These are phyloP conservation scores for Lutraria rhynchaena DNA, from an alignment of 1,140 invertebrate species.

Conservation along the genomic window DNA sequence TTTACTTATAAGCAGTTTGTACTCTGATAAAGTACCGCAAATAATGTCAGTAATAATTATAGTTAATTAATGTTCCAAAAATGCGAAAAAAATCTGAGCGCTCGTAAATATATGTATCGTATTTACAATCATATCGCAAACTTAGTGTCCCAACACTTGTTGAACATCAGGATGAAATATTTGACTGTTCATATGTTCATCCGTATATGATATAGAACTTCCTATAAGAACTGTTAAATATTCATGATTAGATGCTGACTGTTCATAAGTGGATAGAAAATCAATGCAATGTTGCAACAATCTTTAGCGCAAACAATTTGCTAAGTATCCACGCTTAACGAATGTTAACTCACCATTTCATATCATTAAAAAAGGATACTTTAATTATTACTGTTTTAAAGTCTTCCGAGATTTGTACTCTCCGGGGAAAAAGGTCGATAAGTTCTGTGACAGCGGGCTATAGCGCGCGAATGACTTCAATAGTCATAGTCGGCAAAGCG, in stretches of 20 bases:
- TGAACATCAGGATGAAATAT: no score
- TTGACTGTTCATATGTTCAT: background rate
- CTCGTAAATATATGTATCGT: background rate
- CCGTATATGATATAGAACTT: conserved; percentile 16
- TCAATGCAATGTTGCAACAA: conserved; percentile 24
- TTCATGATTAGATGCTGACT: conserved; percentile 4
- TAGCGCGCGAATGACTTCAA: background rate
- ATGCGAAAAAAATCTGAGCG: background rate
- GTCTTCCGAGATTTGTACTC: conserved; percentile 26
- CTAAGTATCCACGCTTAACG: no score
- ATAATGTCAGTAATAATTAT: background rate
- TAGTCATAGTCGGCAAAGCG: background rate
- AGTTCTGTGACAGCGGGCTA: background rate
- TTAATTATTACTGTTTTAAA: background rate
- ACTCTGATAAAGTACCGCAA: background rate
- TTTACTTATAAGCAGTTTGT: no score
- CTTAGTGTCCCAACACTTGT: background rate
- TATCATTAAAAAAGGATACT: no score
- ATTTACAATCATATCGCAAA: background rate
- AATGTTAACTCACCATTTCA: background rate
- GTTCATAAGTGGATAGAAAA: conserved; percentile 22
- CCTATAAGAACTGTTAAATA: conserved; percentile 45
- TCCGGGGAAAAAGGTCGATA: no score
- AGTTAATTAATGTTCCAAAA: background rate
- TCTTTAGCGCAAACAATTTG: no score